These are phyloP conservation scores for Pangasius larnaudii DNA, from an alignment of 2,797 vertebrate species.

Conservation along the genomic window DNA sequence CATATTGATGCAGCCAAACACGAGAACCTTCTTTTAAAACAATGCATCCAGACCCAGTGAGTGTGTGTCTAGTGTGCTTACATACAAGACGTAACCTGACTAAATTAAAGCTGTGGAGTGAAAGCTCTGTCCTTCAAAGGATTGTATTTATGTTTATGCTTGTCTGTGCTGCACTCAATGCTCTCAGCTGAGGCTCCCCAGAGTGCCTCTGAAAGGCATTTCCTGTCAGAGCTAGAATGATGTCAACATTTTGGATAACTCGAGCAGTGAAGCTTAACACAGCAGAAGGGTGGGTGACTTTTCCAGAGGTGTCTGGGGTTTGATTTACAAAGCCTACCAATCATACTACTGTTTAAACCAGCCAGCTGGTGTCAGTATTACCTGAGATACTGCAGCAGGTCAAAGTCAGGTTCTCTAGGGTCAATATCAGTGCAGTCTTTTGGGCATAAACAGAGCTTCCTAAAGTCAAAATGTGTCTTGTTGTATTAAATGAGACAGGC, in stretches of 20 bases:
- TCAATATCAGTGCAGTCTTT: slow-evolving; percentile 13
- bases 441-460: slow-evolving; percentile 15
- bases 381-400: slow-evolving; percentile 4
- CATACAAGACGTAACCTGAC: slow-evolving; percentile 46
- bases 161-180: slow-evolving; percentile 32
- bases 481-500: slow-evolving; percentile 33
- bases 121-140: slow-evolving; percentile 44
- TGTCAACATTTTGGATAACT: slow-evolving; percentile 36
- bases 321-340: slow-evolving; percentile 26
- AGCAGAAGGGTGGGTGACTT: background rate
- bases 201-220: slow-evolving; percentile 49
- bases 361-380: slow-evolving; percentile 21
- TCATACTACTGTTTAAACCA: slow-evolving; percentile 18
- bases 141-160: slow-evolving; percentile 53
- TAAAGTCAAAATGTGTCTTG: slow-evolving; percentile 10
- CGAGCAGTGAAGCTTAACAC: slow-evolving; percentile 18
- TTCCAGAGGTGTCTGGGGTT: slow-evolving; percentile 20
- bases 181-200: slow-evolving; percentile 26
- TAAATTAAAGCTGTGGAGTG: slow-evolving; percentile 33
- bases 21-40: slow-evolving; percentile 27
- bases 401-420: background rate
- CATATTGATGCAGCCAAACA: slow-evolving; percentile 17
- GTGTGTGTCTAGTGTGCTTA: slow-evolving; percentile 30
- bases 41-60: slow-evolving; percentile 12
- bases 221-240: slow-evolving; percentile 52